Percentiles rank a stretch among this genome's conserved stretches.
Evolutionary conservation across 2,797 vertebrate species (phyloP).

Genomic region (Lophotriccus pileatus): DNA sequence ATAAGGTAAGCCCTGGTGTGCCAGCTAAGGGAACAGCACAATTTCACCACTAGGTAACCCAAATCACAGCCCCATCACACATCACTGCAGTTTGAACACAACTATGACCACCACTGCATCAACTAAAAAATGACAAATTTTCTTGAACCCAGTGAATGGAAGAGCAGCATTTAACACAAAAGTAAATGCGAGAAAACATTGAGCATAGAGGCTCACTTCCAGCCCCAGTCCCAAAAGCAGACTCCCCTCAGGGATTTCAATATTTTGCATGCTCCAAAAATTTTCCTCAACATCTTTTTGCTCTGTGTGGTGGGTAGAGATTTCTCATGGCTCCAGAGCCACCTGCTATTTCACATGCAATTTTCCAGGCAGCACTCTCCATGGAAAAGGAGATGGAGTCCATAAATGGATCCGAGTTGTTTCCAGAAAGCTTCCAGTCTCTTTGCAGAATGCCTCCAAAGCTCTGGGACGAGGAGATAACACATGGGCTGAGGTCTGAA

Average conservation of each 20-base stretch:
- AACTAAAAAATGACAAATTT: neutral
- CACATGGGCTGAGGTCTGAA: neutral
- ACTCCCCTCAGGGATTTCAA: neutral
- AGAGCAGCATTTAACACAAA: neutral
- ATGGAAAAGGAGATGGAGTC: neutral
- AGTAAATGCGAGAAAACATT: neutral
- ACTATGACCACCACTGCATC: neutral
- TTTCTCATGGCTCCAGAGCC: neutral
- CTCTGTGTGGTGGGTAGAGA: neutral
- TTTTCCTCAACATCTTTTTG: neutral
- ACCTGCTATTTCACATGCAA: neutral
- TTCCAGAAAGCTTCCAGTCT: neutral
- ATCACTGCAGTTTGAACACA: neutral
- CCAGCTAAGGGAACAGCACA: neutral
- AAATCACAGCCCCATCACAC: neutral
- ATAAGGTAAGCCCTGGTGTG: neutral
- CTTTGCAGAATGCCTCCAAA: neutral
- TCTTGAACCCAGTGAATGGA: neutral
- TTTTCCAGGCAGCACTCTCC: neutral
- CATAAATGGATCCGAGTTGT: neutral
- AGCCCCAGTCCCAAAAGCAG: neutral
- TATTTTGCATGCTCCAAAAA: neutral
- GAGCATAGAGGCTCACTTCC: neutral
- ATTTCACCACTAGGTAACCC: neutral
- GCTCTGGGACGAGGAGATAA: accelerated